Evolutionary conservation across 92 coral and sea anemone genomes (phyloP), one percentile per base, ranked within the genome.

Genomic region (Porites cylindrica): DNA sequence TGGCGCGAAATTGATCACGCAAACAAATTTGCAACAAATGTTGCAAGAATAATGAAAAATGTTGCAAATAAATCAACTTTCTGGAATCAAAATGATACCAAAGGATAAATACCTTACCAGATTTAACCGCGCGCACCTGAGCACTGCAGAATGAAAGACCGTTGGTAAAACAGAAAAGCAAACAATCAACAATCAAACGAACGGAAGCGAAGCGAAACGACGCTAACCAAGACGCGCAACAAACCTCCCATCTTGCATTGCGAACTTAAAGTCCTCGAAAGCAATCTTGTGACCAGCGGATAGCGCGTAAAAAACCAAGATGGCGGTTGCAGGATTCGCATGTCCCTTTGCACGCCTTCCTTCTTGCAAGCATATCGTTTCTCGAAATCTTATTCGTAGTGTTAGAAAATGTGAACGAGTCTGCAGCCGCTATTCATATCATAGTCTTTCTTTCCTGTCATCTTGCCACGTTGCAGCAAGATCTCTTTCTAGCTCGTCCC

Each of bases 1-100:
- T 17, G 72, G 82, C 82, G 82, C 82, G 82, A 78, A 78, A 78
- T 32, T 4, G 23, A 21, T 63, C 82, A 78, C 82, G 82, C 82
- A 21, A 64, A 24, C 58, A 13, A 2, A 64, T 43, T 78, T 6
- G 51, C 65, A 29, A 10, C n/a, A 9, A 60, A 14, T n/a, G 5
- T 43, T 18, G 6, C 23, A 2, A 6, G 20, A 2, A 52, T 9
- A 51, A 3, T 18, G 24, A 20, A 16, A 6, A 23, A 53, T 51
- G 51, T 51, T 17, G 84, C 38, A 21, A 32, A 21, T 8, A 38
- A 54, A 2, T 53, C 29, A 24, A 20, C 24, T 20, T 52, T 14
- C 23, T 50, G 14, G 61, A 26, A 67, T 24, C 50, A 13, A 53
- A 80, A 18, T 24, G 14, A 66, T 58, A 62, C 18, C n/a, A 14